Conservation (phyloP, 2,113 vertebrate genomes). For the Microcebus griseorufus region DNA sequence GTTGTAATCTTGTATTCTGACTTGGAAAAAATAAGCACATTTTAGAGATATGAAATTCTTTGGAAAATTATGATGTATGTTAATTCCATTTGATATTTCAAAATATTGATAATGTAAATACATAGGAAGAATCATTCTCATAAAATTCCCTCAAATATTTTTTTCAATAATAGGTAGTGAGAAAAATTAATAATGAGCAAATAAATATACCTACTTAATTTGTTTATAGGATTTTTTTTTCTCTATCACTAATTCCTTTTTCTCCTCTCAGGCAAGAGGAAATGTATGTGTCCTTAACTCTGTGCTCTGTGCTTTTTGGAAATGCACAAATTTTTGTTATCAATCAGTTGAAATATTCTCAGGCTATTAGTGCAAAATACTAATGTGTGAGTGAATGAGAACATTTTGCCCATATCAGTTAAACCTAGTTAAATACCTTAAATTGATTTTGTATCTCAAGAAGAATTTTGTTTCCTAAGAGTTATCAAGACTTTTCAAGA, state of each 20-base stretch:
- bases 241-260: neutral
- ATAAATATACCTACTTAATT: neutral
- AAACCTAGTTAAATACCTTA: neutral
- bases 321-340: neutral
- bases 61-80: neutral
- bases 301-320: neutral
- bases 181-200: constrained; percentile 10
- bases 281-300: constrained; percentile 5
- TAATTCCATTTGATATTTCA: constrained; percentile 17
- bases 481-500: neutral
- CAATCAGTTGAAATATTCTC: neutral
- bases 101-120: constrained; percentile 6
- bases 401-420: neutral
- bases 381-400: neutral
- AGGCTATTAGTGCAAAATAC: neutral
- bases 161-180: neutral
- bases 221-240: constrained; percentile 10
- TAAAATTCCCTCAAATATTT: constrained; percentile 8
- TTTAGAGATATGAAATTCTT: neutral
- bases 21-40: constrained; percentile 16
- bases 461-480: neutral
- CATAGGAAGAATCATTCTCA: neutral
- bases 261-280: neutral
- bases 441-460: neutral
- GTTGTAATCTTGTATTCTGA: constrained; percentile 1